Percentiles rank a stretch among this genome's conserved stretches.
These are phyloP conservation scores for Boleophthalmus pectinirostris DNA, from an alignment of 2,113 vertebrate species.

Conservation along the genomic window DNA sequence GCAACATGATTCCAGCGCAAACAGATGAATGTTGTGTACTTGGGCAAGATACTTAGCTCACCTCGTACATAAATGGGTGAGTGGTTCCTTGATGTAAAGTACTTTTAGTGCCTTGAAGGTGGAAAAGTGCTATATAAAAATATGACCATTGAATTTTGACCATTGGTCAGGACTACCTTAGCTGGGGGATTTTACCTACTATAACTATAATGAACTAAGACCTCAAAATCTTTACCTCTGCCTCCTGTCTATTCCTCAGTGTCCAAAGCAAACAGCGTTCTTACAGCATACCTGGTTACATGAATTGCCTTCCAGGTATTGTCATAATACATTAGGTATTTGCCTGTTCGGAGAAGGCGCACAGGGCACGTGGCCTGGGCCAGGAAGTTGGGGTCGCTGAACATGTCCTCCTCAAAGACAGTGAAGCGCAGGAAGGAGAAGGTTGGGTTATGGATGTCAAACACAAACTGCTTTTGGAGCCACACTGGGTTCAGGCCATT, in stretches of 20 bases:
- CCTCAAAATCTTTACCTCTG: too few species aligned
- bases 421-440: slow-evolving; percentile 85
- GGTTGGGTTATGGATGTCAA: slow-evolving; percentile 84
- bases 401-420: slow-evolving; percentile 89
- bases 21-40: too few species aligned
- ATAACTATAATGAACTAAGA: too few species aligned
- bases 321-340: neutral
- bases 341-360: slow-evolving; percentile 83
- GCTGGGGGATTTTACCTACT: too few species aligned
- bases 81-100: too few species aligned
- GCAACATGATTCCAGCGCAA: too few species aligned
- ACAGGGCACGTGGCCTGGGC: slow-evolving; percentile 85
- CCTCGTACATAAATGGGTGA: too few species aligned
- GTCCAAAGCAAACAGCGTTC: neutral
- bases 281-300: neutral
- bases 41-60: too few species aligned
- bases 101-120: too few species aligned
- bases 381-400: slow-evolving; percentile 89
- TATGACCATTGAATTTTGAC: too few species aligned
- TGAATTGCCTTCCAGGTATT: neutral
- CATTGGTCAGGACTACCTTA: too few species aligned
- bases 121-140: too few species aligned
- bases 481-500: slow-evolving; percentile 86
- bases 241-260: neutral
- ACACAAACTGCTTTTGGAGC: slow-evolving; percentile 85